Evolutionary conservation across 2,797 vertebrate species (phyloP), one percentile per base, ranked within the genome.

Genomic region (Zonotrichia albicollis): DNA sequence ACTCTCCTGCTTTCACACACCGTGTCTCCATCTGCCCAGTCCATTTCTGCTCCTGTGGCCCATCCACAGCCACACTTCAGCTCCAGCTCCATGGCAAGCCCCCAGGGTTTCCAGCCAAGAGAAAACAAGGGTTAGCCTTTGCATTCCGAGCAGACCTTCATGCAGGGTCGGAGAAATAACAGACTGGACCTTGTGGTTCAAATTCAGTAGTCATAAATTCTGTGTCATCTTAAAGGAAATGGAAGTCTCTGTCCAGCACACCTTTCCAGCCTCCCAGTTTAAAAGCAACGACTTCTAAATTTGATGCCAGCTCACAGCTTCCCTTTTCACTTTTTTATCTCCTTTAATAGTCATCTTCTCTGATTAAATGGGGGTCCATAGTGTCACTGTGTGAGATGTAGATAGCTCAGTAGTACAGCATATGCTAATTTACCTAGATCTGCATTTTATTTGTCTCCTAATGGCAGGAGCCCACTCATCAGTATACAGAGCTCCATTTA

Each of bases 401-500:
- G 81, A 32, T 62, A 61, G 73, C 84, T 91, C 79, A 30, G 20
- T 9, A 10, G 61, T 8, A 20, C 1, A 80, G 61, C 45, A n/a
- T 36, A 48, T 82, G 50, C 81, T 93, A 72, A 91, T 89, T 95
- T 71, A 48, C 73, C 57, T 40, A 13, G 61, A 36, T 54, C 82
- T 83, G 85, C 4, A 6, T 92, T 91, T 67, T 46, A 36, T 38
- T 78, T 80, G 64, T n/a, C 66, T 96, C 89, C 72, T 65, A 85
- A 57, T 87, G 70, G 83, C 58, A 84, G 57, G 88, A 74, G 29
- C 20, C 42, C 62, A 26, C 21, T 89, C 42, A 43, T 75, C 84
- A 74, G n/a, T 54, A 88, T 77, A 55, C 45, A 86, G 79, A 68
- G 67, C 72, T 96, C 92, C 85, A 84, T 84, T 94, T 90, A 86